Conservation (phyloP, 2,888 invertebrate genomes). For the Caenorhabditis afra region DNA sequence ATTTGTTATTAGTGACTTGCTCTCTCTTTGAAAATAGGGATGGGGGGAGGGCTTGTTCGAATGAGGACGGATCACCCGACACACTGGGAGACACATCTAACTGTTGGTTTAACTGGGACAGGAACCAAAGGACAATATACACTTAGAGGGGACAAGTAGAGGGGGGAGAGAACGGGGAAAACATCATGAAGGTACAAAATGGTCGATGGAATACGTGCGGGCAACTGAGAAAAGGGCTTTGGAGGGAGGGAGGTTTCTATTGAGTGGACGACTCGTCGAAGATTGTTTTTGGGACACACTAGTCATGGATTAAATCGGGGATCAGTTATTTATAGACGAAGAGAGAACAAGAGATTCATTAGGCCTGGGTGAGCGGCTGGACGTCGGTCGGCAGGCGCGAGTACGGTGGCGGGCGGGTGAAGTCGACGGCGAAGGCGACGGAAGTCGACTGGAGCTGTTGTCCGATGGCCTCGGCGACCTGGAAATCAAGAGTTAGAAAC, state of each 20-base stretch:
- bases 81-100: too few relatives aligned
- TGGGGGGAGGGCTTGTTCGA: conserved; percentile 9
- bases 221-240: background rate
- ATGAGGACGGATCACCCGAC: conserved; percentile 34
- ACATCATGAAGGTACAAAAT: conserved; percentile 33
- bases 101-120: too few relatives aligned
- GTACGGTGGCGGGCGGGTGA: conserved; percentile 78
- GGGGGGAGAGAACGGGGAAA: conserved; percentile 7
- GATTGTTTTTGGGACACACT: conserved; percentile 13
- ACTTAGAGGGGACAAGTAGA: conserved; percentile 29
- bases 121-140: background rate
- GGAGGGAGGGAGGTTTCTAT: conserved; percentile 8
- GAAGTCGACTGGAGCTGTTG: conserved; percentile 77
- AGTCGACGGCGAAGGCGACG: conserved; percentile 78
- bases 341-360: conserved; percentile 10
- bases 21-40: conserved; percentile 2
- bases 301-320: conserved; percentile 37
- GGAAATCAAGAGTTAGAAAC: conserved; percentile 8
- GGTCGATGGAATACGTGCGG: conserved; percentile 1
- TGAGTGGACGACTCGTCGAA: conserved; percentile 32
- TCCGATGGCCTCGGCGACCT: conserved; percentile 78
- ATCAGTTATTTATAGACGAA: conserved; percentile 3
- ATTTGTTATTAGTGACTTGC: background rate
- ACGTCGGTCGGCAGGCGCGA: conserved; percentile 51
- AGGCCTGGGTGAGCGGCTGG: conserved; percentile 56